phyloP scores from a whole-genome alignment of 2,797 vertebrate species.

The Tadarida brasiliensis region DNA sequence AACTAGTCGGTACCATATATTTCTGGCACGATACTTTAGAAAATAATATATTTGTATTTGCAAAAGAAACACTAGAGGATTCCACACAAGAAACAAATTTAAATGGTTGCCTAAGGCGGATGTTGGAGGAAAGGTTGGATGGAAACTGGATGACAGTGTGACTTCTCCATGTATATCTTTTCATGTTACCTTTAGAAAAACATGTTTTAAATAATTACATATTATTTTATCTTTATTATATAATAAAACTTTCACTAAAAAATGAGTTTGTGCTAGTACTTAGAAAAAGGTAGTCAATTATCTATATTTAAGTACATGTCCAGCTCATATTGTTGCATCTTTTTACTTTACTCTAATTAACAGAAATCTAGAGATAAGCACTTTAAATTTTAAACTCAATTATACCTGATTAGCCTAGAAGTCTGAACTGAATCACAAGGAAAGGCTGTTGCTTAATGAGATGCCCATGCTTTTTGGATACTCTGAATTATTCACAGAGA shows the following conservation, averaged over 20 bases:
- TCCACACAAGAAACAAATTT: neutral
- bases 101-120: neutral
- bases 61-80: neutral
- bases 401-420: slow-evolving; percentile 21
- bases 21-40: neutral
- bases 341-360: slow-evolving; percentile 8
- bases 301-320: neutral
- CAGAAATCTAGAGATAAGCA: slow-evolving; percentile 16
- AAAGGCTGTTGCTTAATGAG: neutral
- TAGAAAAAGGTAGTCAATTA: neutral
- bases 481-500: slow-evolving; percentile 14
- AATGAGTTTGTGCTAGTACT: neutral
- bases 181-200: neutral
- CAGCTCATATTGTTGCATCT: neutral
- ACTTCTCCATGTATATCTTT: neutral
- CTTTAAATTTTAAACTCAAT: slow-evolving; percentile 43
- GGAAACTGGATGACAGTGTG: neutral
- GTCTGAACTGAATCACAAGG: neutral
- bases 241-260: neutral
- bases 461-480: neutral
- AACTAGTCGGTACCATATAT: neutral
- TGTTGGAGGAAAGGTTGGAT: neutral
- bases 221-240: neutral
- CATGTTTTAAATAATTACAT: neutral
- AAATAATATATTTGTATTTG: neutral